These are phyloP conservation scores for Nyctereutes procyonoides DNA, from an alignment of 2,113 vertebrate species.

Conservation along the genomic window DNA sequence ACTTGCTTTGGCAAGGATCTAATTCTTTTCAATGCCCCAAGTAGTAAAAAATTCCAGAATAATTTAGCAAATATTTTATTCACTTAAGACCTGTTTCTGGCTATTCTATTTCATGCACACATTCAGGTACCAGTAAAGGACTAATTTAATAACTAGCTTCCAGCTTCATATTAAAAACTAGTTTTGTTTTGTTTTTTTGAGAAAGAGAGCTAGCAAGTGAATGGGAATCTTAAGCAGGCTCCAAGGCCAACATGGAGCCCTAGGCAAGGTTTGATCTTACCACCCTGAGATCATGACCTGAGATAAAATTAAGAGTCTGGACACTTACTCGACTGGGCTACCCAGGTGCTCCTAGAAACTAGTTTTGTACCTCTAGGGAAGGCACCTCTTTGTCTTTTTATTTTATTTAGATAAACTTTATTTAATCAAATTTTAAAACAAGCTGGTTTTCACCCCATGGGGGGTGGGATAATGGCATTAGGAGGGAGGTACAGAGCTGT, in stretches of 20 bases:
- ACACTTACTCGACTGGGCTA: background rate
- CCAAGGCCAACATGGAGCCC: background rate
- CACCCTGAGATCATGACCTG: background rate
- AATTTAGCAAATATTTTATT: background rate
- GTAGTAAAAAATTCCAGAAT: background rate
- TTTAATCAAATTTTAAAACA: background rate
- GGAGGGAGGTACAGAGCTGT: no score
- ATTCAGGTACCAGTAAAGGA: background rate
- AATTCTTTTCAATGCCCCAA: background rate
- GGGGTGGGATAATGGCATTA: no score
- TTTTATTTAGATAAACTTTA: background rate
- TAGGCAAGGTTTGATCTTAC: background rate
- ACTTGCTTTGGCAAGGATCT: slow-evolving; percentile 11
- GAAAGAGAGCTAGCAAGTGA: background rate
- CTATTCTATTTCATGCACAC: background rate
- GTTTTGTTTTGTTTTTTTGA: background rate
- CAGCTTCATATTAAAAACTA: background rate
- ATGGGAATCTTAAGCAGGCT: background rate
- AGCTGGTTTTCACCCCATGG: background rate
- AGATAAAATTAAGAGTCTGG: background rate
- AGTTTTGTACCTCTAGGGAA: background rate
- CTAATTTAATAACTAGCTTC: background rate
- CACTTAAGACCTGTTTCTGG: background rate
- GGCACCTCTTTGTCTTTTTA: background rate
- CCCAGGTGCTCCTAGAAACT: background rate